Conservation (phyloP, 2,113 vertebrate genomes). For the Sisor rabdophorus region DNA sequence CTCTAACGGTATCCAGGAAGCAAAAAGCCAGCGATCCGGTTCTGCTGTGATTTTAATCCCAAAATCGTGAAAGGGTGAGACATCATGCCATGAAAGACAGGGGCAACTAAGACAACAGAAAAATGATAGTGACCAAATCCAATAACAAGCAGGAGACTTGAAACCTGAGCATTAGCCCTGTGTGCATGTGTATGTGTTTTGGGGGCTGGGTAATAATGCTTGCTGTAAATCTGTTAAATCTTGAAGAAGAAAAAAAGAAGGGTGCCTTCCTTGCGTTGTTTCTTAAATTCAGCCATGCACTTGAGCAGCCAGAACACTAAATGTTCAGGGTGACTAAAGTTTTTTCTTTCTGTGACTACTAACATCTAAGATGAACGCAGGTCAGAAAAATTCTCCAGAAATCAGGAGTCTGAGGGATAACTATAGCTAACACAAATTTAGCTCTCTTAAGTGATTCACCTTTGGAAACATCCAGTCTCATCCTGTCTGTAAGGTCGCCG, state of each 20-base stretch:
- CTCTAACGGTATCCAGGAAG: neutral
- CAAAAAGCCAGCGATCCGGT: slow-evolving; percentile 26
- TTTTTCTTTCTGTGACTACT: slow-evolving; percentile 8
- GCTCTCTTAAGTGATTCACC: slow-evolving; percentile 8
- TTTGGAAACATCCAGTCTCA: slow-evolving; percentile 35
- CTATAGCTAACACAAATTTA: neutral
- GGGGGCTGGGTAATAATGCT: neutral
- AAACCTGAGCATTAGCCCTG: slow-evolving; percentile 25
- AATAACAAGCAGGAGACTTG: slow-evolving; percentile 8
- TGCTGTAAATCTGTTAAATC: neutral
- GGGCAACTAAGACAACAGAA: slow-evolving; percentile 24
- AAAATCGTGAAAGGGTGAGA: neutral
- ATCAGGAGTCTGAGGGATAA: neutral
- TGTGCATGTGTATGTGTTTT: no score
- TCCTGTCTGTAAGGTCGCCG: slow-evolving; percentile 18
- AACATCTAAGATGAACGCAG: neutral
- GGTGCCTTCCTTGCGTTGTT: neutral
- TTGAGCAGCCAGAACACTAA: slow-evolving; percentile 4
- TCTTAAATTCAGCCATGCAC: slow-evolving; percentile 1
- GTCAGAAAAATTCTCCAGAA: slow-evolving; percentile 24
- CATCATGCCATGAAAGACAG: slow-evolving; percentile 22
- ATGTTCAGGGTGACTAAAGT: neutral
- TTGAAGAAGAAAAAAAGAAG: neutral
- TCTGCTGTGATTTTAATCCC: slow-evolving; percentile 28
- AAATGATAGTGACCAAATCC: neutral